Evolutionary conservation across 1,140 invertebrate species (phyloP).

Genomic region (Drosophila biarmipes): DNA sequence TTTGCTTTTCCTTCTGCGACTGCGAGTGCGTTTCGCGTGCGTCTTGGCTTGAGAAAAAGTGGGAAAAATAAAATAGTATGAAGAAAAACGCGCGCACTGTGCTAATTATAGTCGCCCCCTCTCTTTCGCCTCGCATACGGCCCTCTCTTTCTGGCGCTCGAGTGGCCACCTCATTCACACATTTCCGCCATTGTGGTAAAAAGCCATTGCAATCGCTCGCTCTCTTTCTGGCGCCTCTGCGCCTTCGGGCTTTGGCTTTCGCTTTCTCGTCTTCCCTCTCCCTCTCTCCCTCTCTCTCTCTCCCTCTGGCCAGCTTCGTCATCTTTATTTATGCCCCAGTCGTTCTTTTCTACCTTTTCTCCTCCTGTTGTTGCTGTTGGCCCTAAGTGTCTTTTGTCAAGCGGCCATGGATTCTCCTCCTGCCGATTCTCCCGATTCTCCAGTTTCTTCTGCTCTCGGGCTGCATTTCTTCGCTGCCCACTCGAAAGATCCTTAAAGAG

Average conservation of each 20-base stretch:
- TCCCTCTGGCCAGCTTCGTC: conserved; percentile 70
- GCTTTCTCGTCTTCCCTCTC: conserved; percentile 16
- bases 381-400: conserved; percentile 75
- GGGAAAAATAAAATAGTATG: neutral
- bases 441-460: conserved; percentile 16
- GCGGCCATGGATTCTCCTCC: conserved; percentile 53
- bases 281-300: conserved; percentile 30
- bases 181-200: conserved; percentile 64
- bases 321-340: conserved; percentile 75
- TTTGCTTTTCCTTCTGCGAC: neutral
- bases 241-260: conserved; percentile 26
- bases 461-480: conserved; percentile 16
- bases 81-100: conserved; percentile 40
- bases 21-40: conserved; percentile 53
- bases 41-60: conserved; percentile 28
- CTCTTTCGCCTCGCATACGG: neutral
- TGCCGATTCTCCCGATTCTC: conserved; percentile 5
- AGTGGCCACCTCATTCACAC: conserved; percentile 64
- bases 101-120: conserved; percentile 67
- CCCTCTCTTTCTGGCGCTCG: conserved; percentile 14
- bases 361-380: conserved; percentile 13
- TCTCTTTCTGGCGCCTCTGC: conserved; percentile 13
- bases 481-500: neutral
- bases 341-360: conserved; percentile 15
- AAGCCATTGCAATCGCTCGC: conserved; percentile 45